Evolutionary conservation across 2,888 invertebrate genomes (phyloP).

Genomic region (Cosmopolites sordidus): DNA sequence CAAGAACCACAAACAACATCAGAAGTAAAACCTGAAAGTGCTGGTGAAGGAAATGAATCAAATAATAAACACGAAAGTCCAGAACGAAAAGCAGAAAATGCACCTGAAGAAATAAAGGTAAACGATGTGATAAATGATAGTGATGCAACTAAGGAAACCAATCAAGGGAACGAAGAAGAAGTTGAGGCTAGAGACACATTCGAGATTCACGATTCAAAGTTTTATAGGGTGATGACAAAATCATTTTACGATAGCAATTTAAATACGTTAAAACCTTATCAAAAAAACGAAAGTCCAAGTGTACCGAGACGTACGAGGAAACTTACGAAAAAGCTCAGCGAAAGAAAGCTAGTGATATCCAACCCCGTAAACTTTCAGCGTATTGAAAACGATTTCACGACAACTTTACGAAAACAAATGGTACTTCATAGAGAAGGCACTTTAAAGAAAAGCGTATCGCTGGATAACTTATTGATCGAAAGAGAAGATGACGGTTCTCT

Average conservation of each 20-base stretch:
- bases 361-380: slow-evolving; percentile 16
- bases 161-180: slow-evolving; percentile 6
- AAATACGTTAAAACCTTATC: slow-evolving; percentile 3
- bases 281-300: not conserved
- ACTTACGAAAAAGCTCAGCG: slow-evolving; percentile 3
- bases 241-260: slow-evolving; percentile 21
- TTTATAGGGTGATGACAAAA: slow-evolving; percentile 18
- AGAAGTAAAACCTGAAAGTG: not conserved
- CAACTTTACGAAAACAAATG: not conserved
- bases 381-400: slow-evolving; percentile 7
- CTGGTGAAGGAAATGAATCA: not conserved
- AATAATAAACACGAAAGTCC: not conserved
- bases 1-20: not conserved
- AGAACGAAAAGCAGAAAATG: not conserved
- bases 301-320: slow-evolving; percentile 15
- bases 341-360: slow-evolving; percentile 19
- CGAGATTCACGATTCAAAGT: slow-evolving; percentile 17
- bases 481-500: not conserved
- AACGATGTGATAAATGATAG: too few relatives aligned
- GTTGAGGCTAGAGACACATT: slow-evolving; percentile 16
- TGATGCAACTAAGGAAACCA: not conserved
- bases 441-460: slow-evolving; percentile 17
- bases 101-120: too few relatives aligned
- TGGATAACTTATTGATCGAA: slow-evolving; percentile 17
- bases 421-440: not conserved